Evolutionary conservation across 2,113 vertebrate species (phyloP).

Genomic region (Chloebia gouldiae): DNA sequence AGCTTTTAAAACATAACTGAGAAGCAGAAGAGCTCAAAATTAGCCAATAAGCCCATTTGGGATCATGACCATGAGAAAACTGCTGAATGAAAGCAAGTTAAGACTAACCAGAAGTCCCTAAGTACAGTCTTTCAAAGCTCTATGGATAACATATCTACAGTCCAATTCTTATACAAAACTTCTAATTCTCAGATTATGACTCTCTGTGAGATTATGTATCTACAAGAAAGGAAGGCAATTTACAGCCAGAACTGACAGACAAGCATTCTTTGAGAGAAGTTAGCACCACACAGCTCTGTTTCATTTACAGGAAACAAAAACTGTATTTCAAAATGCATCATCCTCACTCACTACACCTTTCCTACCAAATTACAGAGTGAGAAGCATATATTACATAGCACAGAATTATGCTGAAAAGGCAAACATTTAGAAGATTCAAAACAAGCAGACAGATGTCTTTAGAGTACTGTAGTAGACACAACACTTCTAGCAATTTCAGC

Average conservation of each 20-base stretch:
- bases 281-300: not conserved
- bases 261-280: not conserved
- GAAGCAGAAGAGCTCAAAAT: not conserved
- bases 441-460: not conserved
- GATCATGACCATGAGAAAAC: not conserved
- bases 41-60: not conserved
- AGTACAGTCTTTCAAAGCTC: not conserved
- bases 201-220: not conserved
- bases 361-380: not conserved
- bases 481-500: not conserved
- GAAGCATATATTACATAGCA: not conserved
- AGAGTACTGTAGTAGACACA: not conserved
- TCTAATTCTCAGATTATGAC: not conserved
- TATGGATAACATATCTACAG: not conserved
- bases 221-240: not conserved
- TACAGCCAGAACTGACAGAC: not conserved
- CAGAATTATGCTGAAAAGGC: not conserved
- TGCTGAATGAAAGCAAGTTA: not conserved
- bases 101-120: not conserved
- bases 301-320: not conserved
- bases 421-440: not conserved
- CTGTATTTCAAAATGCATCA: not conserved
- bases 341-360: not conserved
- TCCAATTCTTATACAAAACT: not conserved
- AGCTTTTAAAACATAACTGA: not conserved